Evolutionary conservation across 1,140 invertebrate species (phyloP).

Genomic region (Papilio xuthus): DNA sequence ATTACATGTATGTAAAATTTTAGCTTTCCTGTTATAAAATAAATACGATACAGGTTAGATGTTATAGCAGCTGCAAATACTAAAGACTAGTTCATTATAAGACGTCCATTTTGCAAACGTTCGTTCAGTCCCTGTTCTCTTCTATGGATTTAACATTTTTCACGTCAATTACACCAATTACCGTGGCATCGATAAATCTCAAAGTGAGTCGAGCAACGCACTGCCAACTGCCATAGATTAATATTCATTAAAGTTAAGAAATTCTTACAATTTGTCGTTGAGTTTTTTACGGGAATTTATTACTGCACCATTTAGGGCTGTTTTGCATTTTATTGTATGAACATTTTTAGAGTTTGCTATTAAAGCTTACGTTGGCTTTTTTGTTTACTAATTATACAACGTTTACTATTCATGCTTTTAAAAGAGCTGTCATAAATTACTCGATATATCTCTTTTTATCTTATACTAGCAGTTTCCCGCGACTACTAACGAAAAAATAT

Average conservation of each 20-base stretch:
- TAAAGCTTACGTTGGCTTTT: constrained; percentile 49
- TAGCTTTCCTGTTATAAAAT: background rate
- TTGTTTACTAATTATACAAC: constrained; percentile 38
- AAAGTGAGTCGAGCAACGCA: constrained; percentile 9
- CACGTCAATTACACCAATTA: constrained; percentile 46
- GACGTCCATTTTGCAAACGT: constrained; percentile 27
- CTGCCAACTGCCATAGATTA: constrained; percentile 43
- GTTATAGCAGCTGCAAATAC: background rate
- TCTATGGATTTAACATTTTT: constrained; percentile 41
- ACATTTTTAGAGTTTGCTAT: constrained; percentile 44
- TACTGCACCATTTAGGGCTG: constrained; percentile 46
- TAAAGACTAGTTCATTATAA: constrained; percentile 22
- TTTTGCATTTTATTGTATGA: constrained; percentile 52
- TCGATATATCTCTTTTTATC: background rate
- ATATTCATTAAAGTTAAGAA: constrained; percentile 53
- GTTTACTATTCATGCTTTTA: background rate
- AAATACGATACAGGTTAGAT: background rate
- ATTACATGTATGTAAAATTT: constrained; percentile 1
- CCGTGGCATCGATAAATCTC: constrained; percentile 43
- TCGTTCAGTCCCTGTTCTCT: background rate
- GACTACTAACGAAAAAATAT: no score
- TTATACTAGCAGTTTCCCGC: background rate
- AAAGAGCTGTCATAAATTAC: constrained; percentile 17
- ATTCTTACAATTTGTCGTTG: constrained; percentile 60
- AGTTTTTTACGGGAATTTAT: constrained; percentile 52